Conservation (phyloP, 2,113 vertebrate genomes). For the Hypomesus transpacificus region DNA sequence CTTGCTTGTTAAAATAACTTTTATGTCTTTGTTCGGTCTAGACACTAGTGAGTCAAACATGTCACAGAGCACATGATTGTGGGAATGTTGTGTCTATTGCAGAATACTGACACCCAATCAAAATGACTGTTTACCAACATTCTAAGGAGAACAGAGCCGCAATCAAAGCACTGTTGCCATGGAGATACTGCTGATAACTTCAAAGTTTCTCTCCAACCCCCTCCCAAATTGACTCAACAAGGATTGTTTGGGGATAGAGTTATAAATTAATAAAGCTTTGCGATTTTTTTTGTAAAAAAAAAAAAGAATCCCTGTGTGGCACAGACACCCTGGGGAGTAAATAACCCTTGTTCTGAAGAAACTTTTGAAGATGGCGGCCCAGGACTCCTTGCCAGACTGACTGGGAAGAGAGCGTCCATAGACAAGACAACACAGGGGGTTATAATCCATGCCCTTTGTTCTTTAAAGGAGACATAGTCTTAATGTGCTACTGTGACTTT, state of each 20-base stretch:
- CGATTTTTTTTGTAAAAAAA: background rate
- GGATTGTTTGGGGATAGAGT: constrained; percentile 14
- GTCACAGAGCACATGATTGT: constrained; percentile 14
- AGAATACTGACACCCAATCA: constrained; percentile 19
- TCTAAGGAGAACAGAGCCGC: constrained; percentile 34
- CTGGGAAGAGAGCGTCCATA: constrained; percentile 1
- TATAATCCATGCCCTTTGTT: constrained; percentile 3
- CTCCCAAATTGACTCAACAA: constrained; percentile 7
- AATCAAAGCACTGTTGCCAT: constrained; percentile 40
- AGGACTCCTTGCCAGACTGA: background rate
- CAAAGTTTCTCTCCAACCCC: constrained; percentile 26
- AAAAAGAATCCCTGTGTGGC: background rate
- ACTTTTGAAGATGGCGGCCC: background rate
- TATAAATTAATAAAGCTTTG: constrained; percentile 26
- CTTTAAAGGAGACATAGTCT: background rate
- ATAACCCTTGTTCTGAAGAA: background rate
- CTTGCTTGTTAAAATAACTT: no score
- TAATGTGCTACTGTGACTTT: background rate
- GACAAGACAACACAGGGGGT: background rate
- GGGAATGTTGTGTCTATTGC: constrained; percentile 11
- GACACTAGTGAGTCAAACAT: background rate
- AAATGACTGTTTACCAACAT: constrained; percentile 9
- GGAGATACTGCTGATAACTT: constrained; percentile 35
- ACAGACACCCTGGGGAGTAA: constrained; percentile 1
- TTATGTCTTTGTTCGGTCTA: background rate